Conservation (phyloP, 2,888 invertebrate genomes). For the Acrobasis repandana region DNA sequence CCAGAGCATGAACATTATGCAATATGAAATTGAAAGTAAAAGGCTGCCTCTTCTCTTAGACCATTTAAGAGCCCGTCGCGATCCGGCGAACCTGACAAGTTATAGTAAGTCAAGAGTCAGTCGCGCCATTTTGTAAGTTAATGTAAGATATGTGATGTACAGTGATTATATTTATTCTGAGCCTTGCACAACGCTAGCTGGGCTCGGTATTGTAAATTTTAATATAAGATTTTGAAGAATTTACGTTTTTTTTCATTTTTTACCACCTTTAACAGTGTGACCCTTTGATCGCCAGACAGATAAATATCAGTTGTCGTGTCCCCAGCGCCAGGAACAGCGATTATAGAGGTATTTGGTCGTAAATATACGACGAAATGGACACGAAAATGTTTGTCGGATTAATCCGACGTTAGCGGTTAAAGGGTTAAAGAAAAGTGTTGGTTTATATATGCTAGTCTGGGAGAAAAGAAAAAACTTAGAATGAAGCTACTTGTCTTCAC, state of each 20-base stretch:
- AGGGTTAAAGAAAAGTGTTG: too few species aligned
- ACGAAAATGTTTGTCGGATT: too few species aligned
- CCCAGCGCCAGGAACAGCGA: too few species aligned
- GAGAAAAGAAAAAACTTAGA: too few species aligned
- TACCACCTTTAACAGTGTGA: too few species aligned
- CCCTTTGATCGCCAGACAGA: too few species aligned
- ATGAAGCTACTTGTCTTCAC: too few species aligned
- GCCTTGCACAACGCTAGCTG: conserved; percentile 9
- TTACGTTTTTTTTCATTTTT: conserved; percentile 46
- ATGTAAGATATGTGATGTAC: conserved; percentile 44
- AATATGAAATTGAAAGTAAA: conserved; percentile 22
- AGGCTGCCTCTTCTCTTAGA: conserved; percentile 31
- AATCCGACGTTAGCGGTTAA: too few species aligned
- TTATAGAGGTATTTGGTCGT: too few species aligned
- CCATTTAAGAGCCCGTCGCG: conserved; percentile 40
- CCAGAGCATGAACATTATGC: conserved; percentile 26
- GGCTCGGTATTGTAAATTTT: conserved; percentile 41
- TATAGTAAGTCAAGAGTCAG: conserved; percentile 71
- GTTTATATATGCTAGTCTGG: too few species aligned
- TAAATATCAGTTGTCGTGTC: too few species aligned
- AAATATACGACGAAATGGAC: too few species aligned
- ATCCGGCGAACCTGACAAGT: conserved; percentile 51
- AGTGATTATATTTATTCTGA: conserved; percentile 27
- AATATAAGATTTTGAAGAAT: conserved; percentile 63
- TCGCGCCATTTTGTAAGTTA: conserved; percentile 69